These are phyloP conservation scores for Tromatobia lineatoria DNA, from an alignment of 2,888 invertebrate genomes.

Conservation along the genomic window DNA sequence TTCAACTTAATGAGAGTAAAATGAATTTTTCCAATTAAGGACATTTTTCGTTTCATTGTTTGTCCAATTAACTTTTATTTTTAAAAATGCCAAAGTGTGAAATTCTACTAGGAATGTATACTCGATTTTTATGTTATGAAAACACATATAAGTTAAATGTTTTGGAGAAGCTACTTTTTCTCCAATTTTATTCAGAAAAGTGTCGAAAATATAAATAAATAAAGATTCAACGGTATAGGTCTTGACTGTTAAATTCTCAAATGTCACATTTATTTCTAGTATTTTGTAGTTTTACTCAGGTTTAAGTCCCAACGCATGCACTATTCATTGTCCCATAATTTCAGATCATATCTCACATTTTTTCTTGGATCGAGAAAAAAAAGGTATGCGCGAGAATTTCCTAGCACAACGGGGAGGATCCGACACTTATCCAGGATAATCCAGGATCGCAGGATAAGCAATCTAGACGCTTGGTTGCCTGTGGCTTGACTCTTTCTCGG, in stretches of 20 bases:
- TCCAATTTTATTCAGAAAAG: background rate
- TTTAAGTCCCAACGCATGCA: background rate
- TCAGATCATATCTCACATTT: background rate
- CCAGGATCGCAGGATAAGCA: conserved; percentile 35
- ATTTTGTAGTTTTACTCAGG: background rate
- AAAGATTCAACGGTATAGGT: no score
- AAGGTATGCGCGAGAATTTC: background rate
- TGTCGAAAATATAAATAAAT: no score
- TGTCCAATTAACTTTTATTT: no score
- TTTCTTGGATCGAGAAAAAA: background rate
- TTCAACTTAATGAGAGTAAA: background rate
- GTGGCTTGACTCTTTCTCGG: background rate
- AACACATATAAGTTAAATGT: no score
- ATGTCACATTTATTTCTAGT: background rate
- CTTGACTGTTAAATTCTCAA: background rate
- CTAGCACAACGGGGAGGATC: background rate
- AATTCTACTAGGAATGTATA: no score
- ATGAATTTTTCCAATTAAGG: background rate
- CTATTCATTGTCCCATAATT: conserved; percentile 29
- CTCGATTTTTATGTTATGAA: no score
- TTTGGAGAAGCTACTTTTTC: background rate
- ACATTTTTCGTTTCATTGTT: no score
- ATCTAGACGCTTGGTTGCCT: conserved; percentile 7
- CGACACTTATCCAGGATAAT: conserved; percentile 39
- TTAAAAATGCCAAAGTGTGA: no score